Evolutionary conservation across 2,113 vertebrate species (phyloP).

Genomic region (Nothoprocta pentlandii): DNA sequence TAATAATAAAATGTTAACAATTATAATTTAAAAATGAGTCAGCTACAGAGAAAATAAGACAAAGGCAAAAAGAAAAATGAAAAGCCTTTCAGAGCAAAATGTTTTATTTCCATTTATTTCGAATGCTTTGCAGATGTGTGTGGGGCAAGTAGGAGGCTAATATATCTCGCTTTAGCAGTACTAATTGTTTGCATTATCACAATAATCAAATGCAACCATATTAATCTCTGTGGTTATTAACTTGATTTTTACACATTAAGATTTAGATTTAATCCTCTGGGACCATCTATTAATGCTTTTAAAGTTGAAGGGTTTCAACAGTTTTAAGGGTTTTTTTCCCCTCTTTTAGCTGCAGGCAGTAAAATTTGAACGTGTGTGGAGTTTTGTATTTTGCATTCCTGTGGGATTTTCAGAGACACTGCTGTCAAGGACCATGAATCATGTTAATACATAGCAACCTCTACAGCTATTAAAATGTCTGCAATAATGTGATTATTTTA

Average conservation of each 20-base stretch:
- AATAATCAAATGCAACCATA: slow-evolving; percentile 87
- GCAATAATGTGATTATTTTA: slow-evolving; percentile 89
- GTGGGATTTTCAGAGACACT: slow-evolving; percentile 85
- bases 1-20: slow-evolving; percentile 62
- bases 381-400: slow-evolving; percentile 88
- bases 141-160: slow-evolving; percentile 80
- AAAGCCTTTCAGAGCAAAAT: slow-evolving; percentile 65
- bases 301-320: slow-evolving; percentile 89
- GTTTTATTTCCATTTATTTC: slow-evolving; percentile 78
- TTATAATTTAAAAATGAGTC: slow-evolving; percentile 74
- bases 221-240: slow-evolving; percentile 88
- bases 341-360: slow-evolving; percentile 89
- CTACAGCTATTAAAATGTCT: slow-evolving; percentile 90
- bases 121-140: slow-evolving; percentile 76
- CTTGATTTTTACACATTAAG: slow-evolving; percentile 89
- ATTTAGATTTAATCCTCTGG: slow-evolving; percentile 86
- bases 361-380: slow-evolving; percentile 86
- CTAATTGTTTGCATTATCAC: slow-evolving; percentile 88
- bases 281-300: slow-evolving; percentile 89
- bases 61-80: slow-evolving; percentile 65
- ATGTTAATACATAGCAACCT: slow-evolving; percentile 88
- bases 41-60: slow-evolving; percentile 72
- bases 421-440: slow-evolving; percentile 90
- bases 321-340: slow-evolving; percentile 81
- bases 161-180: slow-evolving; percentile 82